Conservation (phyloP, 2,888 invertebrate genomes). For the Andrena praecox region DNA sequence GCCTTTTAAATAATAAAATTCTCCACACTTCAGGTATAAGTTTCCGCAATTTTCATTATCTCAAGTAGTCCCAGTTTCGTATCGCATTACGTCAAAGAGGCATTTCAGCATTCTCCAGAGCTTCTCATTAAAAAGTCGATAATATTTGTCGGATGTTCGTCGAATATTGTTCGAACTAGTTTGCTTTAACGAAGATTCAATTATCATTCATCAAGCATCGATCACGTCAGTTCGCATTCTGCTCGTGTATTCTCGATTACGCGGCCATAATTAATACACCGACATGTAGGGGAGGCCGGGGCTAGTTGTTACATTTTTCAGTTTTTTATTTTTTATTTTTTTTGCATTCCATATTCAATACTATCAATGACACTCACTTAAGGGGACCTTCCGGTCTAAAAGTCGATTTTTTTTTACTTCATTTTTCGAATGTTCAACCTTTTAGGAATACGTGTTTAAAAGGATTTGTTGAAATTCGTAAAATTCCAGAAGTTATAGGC, state of each 20-base stretch:
- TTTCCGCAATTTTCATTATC: not conserved
- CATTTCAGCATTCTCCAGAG: not conserved
- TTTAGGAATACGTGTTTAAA: too few relatives aligned
- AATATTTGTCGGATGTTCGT: not conserved
- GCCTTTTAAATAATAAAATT: not conserved
- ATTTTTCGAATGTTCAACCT: too few relatives aligned
- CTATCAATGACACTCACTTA: too few relatives aligned
- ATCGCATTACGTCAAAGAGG: not conserved
- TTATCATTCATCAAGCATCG: constrained; percentile 17
- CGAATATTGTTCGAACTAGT: constrained; percentile 4
- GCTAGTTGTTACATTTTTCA: too few relatives aligned
- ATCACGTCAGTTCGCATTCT: constrained; percentile 23
- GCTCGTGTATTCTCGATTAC: constrained; percentile 24
- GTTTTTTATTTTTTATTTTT: too few relatives aligned
- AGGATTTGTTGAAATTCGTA: too few relatives aligned
- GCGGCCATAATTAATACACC: constrained; percentile 18
- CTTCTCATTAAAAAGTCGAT: not conserved
- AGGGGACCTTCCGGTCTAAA: too few relatives aligned
- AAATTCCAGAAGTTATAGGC: too few relatives aligned
- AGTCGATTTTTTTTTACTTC: too few relatives aligned
- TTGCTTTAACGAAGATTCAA: constrained; percentile 5
- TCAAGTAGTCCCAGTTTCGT: not conserved
- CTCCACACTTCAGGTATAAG: not conserved
- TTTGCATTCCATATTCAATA: too few relatives aligned
- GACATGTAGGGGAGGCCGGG: too few relatives aligned